These are phyloP conservation scores for Patella caerulea DNA, from an alignment of 2,888 invertebrate species.

Conservation along the genomic window DNA sequence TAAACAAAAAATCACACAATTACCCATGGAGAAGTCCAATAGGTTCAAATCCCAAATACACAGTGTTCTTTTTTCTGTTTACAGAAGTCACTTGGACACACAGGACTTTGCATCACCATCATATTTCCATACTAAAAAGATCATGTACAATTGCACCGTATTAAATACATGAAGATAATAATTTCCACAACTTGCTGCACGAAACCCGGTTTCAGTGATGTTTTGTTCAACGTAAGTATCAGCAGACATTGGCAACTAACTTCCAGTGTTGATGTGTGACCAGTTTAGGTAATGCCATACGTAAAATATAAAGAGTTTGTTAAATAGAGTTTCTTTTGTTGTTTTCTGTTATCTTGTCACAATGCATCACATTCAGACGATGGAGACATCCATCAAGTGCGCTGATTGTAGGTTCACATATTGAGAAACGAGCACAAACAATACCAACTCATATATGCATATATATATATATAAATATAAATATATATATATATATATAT, in stretches of 20 bases:
- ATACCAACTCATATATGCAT: background rate
- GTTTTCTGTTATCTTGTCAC: background rate
- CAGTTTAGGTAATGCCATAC: background rate
- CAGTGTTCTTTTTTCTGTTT: slow-evolving; percentile 5
- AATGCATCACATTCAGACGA: too few species aligned
- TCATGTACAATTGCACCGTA: slow-evolving; percentile 4
- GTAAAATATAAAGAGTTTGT: background rate
- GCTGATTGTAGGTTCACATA: background rate
- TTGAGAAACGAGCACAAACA: slow-evolving; percentile 1
- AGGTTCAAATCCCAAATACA: slow-evolving; percentile 10
- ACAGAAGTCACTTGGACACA: slow-evolving; percentile 6
- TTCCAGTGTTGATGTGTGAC: slow-evolving; percentile 13
- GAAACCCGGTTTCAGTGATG: too few species aligned
- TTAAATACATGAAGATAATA: background rate
- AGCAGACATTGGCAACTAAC: background rate
- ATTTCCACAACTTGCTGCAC: background rate
- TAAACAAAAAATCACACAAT: slow-evolving; percentile 9
- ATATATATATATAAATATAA: too few species aligned
- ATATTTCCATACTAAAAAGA: slow-evolving; percentile 2
- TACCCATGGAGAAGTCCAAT: background rate
- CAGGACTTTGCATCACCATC: slow-evolving; percentile 4
- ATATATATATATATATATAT: too few species aligned
- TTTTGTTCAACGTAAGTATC: background rate
- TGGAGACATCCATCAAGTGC: too few species aligned
- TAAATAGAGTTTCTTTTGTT: background rate